A percentile compares a stretch with the other conserved stretches of the same genome.
phyloP scores from a whole-genome alignment of 2,113 vertebrate genomes.

The Mus pahari region DNA sequence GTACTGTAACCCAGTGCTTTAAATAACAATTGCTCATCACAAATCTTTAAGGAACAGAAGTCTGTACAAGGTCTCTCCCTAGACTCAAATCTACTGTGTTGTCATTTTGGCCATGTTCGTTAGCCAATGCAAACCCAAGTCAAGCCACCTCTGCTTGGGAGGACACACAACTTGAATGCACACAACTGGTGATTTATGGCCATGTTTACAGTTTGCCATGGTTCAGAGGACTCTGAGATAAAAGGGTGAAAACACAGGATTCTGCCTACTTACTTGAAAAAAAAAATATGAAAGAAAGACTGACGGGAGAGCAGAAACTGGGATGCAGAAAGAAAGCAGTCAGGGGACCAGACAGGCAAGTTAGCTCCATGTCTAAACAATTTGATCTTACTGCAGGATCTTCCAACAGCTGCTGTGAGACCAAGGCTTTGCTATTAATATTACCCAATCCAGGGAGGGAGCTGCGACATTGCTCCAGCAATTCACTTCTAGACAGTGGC shows the following conservation, averaged over 20 bases:
- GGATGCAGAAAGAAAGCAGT: not conserved
- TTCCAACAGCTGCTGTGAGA: not conserved
- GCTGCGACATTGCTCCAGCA: not conserved
- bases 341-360: not conserved
- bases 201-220: not conserved
- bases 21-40: not conserved
- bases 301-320: not conserved
- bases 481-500: not conserved
- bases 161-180: not conserved
- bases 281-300: not conserved
- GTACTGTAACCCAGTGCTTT: not conserved
- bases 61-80: not conserved
- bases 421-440: not conserved
- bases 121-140: not conserved
- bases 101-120: not conserved
- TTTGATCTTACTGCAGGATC: not conserved
- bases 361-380: not conserved
- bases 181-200: not conserved
- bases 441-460: not conserved
- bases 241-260: not conserved
- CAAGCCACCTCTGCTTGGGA: not conserved
- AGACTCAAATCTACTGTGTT: not conserved
- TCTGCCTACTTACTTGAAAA: not conserved
- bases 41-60: not conserved
- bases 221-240: not conserved